These are phyloP conservation scores for Leptinotarsa haldemani DNA, from an alignment of 2,888 invertebrate genomes.

Conservation along the genomic window DNA sequence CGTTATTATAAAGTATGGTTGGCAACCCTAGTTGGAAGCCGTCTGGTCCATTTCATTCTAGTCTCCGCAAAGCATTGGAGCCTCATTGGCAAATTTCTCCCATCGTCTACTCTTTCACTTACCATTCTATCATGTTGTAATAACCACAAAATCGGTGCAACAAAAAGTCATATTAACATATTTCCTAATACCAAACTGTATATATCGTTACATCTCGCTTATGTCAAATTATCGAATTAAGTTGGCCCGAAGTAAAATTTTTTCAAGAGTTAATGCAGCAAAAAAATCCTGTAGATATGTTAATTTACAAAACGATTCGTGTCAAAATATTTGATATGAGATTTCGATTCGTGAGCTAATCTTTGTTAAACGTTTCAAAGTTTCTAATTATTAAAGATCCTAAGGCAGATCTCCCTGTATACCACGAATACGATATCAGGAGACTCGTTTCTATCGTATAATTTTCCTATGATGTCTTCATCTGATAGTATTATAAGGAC, in stretches of 20 bases:
- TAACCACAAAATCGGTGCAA: too few species aligned
- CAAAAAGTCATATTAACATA: too few species aligned
- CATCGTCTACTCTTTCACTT: too few species aligned
- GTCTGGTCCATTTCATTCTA: too few species aligned
- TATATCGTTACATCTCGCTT: not conserved
- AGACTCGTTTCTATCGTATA: conserved; percentile 24
- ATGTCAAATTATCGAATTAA: conserved; percentile 3
- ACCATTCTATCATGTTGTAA: too few species aligned
- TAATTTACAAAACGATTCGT: not conserved
- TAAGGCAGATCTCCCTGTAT: conserved; percentile 10
- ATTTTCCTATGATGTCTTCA: conserved; percentile 42
- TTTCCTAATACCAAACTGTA: too few species aligned
- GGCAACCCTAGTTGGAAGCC: too few species aligned
- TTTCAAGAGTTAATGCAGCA: not conserved
- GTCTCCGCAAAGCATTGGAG: too few species aligned
- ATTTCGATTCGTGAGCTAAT: not conserved
- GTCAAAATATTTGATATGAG: not conserved
- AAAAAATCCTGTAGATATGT: not conserved
- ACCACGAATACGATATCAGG: conserved; percentile 17
- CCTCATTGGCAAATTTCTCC: too few species aligned
- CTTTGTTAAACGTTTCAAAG: not conserved
- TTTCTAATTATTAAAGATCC: not conserved
- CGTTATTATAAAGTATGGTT: too few species aligned
- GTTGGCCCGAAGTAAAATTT: not conserved
- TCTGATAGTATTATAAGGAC: conserved; percentile 38